Conservation (phyloP, 2,797 vertebrate genomes). For the Pachyuromys duprasi region DNA sequence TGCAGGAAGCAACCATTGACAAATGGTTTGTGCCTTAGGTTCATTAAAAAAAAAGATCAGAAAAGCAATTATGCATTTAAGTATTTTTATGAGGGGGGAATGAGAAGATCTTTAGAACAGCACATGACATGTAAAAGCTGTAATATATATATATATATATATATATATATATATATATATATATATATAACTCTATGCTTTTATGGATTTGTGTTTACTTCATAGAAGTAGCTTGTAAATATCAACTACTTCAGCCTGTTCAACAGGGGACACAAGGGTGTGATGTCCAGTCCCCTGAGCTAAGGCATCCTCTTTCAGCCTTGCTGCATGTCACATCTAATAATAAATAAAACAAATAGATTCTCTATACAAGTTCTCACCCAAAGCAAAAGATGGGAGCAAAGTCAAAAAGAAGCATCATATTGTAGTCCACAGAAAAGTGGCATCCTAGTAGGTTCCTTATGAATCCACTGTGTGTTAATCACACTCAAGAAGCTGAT, state of each 20-base stretch:
- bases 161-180: too few relatives aligned
- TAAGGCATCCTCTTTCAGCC: neutral
- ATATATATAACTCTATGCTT: neutral
- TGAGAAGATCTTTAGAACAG: constrained; percentile 28
- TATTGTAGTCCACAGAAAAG: neutral
- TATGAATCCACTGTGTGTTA: neutral
- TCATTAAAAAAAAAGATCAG: neutral
- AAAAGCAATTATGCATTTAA: neutral
- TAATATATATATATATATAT: too few relatives aligned
- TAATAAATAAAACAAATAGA: neutral
- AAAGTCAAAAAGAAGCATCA: neutral
- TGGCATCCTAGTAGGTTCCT: neutral
- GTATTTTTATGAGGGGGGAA: neutral
- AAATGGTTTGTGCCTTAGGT: neutral
- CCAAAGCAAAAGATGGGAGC: neutral
- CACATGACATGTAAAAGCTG: constrained; percentile 2
- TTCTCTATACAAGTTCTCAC: neutral
- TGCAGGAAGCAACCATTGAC: neutral
- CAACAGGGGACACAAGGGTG: neutral
- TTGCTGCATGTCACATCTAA: neutral
- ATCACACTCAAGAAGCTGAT: neutral
- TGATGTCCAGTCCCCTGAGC: neutral
- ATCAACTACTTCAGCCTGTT: constrained; percentile 7
- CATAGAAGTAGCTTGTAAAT: neutral
- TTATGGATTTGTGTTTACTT: constrained; percentile 13